Evolutionary conservation across 2,888 invertebrate species (phyloP).

Genomic region (Congeria kusceri): DNA sequence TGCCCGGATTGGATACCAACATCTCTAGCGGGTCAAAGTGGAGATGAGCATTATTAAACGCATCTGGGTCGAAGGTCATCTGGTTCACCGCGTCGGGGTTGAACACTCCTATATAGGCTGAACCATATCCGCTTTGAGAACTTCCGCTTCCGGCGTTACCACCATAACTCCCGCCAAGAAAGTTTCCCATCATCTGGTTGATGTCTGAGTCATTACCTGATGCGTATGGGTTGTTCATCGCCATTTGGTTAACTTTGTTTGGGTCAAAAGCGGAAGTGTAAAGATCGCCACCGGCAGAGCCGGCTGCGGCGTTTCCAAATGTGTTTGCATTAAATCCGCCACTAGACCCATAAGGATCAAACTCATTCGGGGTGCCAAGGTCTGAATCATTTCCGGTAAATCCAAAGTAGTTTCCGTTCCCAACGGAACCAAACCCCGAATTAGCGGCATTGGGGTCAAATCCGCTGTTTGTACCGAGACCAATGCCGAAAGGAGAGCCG

Average conservation of each 20-base stretch:
- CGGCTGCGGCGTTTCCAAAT: slow-evolving; percentile 13
- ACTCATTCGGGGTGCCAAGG: background rate
- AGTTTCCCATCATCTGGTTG: slow-evolving; percentile 14
- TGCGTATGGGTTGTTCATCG: slow-evolving; percentile 29
- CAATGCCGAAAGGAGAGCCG: background rate
- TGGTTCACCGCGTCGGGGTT: slow-evolving; percentile 64
- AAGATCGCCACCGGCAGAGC: background rate
- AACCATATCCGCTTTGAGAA: slow-evolving; percentile 10
- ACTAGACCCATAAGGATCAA: background rate
- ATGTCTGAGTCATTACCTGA: background rate
- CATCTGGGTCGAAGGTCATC: slow-evolving; percentile 59
- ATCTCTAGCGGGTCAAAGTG: slow-evolving; percentile 55
- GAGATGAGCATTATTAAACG: slow-evolving; percentile 32
- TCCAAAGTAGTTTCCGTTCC: too few relatives aligned
- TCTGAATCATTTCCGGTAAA: background rate
- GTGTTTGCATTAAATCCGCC: slow-evolving; percentile 18
- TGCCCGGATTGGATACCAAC: slow-evolving; percentile 51
- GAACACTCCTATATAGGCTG: slow-evolving; percentile 46
- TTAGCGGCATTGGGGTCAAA: slow-evolving; percentile 64
- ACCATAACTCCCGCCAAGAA: slow-evolving; percentile 21
- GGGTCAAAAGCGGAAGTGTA: slow-evolving; percentile 25
- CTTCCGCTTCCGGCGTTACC: background rate
- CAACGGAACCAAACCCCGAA: slow-evolving; percentile 14
- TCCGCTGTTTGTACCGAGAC: slow-evolving; percentile 20
- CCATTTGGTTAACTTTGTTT: slow-evolving; percentile 33